phyloP scores from a whole-genome alignment of 2,797 vertebrate species.

The Sebastes taczanowskii region DNA sequence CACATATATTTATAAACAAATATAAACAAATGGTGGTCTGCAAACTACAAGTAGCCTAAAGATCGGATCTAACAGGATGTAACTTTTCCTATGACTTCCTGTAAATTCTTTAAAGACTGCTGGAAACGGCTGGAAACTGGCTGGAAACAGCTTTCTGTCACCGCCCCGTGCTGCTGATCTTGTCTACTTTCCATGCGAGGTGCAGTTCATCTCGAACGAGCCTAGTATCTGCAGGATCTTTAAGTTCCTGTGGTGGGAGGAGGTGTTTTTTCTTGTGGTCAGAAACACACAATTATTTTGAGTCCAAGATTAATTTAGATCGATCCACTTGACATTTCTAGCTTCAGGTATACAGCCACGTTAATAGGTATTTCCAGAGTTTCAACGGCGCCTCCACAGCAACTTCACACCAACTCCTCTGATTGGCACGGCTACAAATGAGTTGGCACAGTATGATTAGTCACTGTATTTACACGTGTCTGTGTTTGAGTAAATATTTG shows the following conservation, averaged over 20 bases:
- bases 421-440: slow-evolving; percentile 3
- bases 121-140: too few species aligned
- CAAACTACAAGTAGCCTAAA: too few species aligned
- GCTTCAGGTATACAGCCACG: background rate
- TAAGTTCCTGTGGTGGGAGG: background rate
- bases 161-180: too few species aligned
- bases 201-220: too few species aligned
- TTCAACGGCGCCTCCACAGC: background rate
- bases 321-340: background rate
- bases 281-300: background rate
- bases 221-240: background rate
- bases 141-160: too few species aligned
- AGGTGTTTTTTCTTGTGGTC: background rate
- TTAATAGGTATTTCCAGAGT: background rate
- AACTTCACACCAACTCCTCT: background rate
- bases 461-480: slow-evolving; percentile 19
- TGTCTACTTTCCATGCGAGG: too few species aligned
- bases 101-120: too few species aligned
- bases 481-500: slow-evolving; percentile 52
- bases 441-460: slow-evolving; percentile 19
- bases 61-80: too few species aligned
- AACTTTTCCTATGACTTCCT: too few species aligned
- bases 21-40: too few species aligned
- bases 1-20: too few species aligned
- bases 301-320: background rate